Evolutionary conservation across 2,888 invertebrate species (phyloP).

Genomic region (Sinotaia quadrata): DNA sequence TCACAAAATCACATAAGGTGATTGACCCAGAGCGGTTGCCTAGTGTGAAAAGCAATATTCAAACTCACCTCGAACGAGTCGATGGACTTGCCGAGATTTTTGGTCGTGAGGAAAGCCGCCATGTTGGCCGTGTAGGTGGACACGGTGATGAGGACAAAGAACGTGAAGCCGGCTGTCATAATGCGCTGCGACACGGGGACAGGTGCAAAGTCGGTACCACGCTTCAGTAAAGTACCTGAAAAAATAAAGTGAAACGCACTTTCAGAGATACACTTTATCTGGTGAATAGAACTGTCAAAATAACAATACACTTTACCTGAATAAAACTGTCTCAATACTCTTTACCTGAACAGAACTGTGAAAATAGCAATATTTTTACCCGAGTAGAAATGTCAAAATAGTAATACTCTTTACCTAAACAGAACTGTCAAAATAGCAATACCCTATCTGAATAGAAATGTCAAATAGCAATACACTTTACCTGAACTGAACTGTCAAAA

Average conservation of each 20-base stretch:
- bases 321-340: too few species aligned
- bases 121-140: constrained; percentile 66
- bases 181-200: constrained; percentile 58
- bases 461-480: too few species aligned
- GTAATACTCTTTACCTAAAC: too few species aligned
- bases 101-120: constrained; percentile 65
- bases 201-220: constrained; percentile 63
- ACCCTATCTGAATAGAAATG: too few species aligned
- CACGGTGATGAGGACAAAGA: constrained; percentile 65
- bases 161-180: constrained; percentile 60
- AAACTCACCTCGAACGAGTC: constrained; percentile 45
- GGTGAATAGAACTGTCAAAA: not conserved
- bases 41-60: too few species aligned
- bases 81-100: constrained; percentile 53
- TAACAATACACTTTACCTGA: not conserved
- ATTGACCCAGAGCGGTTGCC: too few species aligned
- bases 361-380: too few species aligned
- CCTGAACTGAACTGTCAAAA: too few species aligned
- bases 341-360: too few species aligned
- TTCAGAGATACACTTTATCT: not conserved
- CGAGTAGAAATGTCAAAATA: too few species aligned
- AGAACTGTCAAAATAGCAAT: too few species aligned
- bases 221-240: constrained; percentile 57
- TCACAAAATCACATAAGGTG: too few species aligned
- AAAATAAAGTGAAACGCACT: not conserved